Evolutionary conservation across 2,888 invertebrate genomes (phyloP).

Genomic region (Caenorhabditis zanzibari): DNA sequence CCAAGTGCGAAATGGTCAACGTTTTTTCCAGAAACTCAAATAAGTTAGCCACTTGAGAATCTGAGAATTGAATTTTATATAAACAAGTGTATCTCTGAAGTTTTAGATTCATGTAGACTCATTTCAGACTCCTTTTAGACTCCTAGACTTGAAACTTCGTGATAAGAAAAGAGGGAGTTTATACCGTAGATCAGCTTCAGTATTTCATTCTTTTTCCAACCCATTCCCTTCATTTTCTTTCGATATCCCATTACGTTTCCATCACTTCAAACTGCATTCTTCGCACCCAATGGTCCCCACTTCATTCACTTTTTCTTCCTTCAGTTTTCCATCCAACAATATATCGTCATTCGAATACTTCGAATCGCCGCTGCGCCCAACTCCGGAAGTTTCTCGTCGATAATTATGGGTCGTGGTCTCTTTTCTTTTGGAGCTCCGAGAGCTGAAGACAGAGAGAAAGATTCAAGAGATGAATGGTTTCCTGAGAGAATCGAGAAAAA

Average conservation of each 20-base stretch:
- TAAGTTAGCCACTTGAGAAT: no score
- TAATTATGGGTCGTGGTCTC: slow-evolving; percentile 54
- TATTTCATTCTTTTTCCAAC: neutral
- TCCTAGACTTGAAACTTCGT: no score
- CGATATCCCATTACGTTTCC: slow-evolving; percentile 9
- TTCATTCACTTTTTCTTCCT: slow-evolving; percentile 1
- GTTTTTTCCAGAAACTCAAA: no score
- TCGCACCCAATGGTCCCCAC: slow-evolving; percentile 25
- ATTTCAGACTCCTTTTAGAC: no score
- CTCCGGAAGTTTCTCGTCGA: slow-evolving; percentile 57
- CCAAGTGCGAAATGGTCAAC: neutral
- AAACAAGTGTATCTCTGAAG: no score
- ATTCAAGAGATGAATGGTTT: slow-evolving; percentile 46
- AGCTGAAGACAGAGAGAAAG: slow-evolving; percentile 1
- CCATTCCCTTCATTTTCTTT: neutral
- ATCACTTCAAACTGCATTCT: slow-evolving; percentile 41
- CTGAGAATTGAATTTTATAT: no score
- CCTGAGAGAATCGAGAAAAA: slow-evolving; percentile 22
- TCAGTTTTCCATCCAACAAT: slow-evolving; percentile 13
- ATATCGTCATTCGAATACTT: slow-evolving; percentile 41
- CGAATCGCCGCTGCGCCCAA: slow-evolving; percentile 36
- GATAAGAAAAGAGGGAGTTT: no score
- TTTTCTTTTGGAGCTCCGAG: slow-evolving; percentile 27
- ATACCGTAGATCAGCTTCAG: neutral
- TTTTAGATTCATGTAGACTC: no score